A percentile compares a stretch with the other conserved stretches of the same genome.
These are phyloP conservation scores for Dendrophyllia cribrosa DNA, from an alignment of 64 coral and sea anemone species.

Conservation along the genomic window DNA sequence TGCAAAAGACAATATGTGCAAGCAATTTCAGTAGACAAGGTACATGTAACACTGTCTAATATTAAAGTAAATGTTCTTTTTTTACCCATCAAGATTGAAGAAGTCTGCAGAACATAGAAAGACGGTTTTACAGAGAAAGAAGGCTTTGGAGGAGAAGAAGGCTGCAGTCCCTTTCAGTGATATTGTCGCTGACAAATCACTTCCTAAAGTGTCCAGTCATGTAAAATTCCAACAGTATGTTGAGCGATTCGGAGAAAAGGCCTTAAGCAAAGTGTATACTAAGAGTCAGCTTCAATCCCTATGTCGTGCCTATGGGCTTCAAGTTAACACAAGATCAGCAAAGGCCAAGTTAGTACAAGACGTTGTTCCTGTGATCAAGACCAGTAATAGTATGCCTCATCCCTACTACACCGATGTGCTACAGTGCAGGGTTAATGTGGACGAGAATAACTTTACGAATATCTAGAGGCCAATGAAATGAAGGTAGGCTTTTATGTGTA, in stretches of 20 bases:
- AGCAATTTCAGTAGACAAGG: too few relatives aligned
- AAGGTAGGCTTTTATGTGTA: too few relatives aligned
- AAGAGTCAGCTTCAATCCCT: neutral
- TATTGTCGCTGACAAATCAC: neutral
- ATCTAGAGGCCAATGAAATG: neutral
- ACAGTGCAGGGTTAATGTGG: neutral
- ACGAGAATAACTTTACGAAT: slow-evolving; percentile 14
- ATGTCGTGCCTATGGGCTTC: slow-evolving; percentile 37
- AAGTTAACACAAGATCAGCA: neutral
- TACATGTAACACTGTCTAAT: too few relatives aligned
- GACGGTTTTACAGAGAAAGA: slow-evolving; percentile 4
- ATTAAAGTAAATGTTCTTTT: too few relatives aligned
- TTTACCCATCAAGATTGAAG: neutral
- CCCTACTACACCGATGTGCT: slow-evolving; percentile 5
- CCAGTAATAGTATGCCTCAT: neutral
- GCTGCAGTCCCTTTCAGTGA: slow-evolving; percentile 16
- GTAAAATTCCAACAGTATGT: neutral
- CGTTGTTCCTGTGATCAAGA: slow-evolving; percentile 1
- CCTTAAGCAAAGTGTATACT: slow-evolving; percentile 20
- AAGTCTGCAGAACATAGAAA: slow-evolving; percentile 31
- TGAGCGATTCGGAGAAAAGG: neutral
- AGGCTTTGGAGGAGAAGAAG: slow-evolving; percentile 28
- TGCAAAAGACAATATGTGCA: too few relatives aligned
- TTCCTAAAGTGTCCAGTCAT: slow-evolving; percentile 6
- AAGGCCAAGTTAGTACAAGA: neutral